Evolutionary conservation across 1,140 invertebrate species (phyloP).

Genomic region (Ceratina japonica): DNA sequence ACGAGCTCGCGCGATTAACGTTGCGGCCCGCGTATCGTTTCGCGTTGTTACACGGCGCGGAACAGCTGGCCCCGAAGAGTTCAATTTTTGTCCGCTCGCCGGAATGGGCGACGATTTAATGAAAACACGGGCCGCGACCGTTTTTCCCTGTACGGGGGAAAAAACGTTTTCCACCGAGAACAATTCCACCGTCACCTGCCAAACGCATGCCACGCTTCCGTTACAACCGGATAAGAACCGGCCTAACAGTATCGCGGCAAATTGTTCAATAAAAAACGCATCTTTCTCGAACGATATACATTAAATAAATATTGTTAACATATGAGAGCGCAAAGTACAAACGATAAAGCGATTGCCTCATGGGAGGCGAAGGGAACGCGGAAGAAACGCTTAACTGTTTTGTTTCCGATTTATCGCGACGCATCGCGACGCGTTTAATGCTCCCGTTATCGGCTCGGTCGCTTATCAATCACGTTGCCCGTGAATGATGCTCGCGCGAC

Average conservation of each 20-base stretch:
- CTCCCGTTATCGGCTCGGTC: slow-evolving; percentile 6
- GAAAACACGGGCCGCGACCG: slow-evolving; percentile 37
- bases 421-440: slow-evolving; percentile 9
- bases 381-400: neutral
- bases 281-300: neutral
- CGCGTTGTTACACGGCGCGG: slow-evolving; percentile 53
- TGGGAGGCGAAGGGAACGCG: neutral
- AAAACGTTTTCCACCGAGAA: slow-evolving; percentile 28
- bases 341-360: neutral
- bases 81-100: slow-evolving; percentile 56
- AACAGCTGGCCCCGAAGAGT: slow-evolving; percentile 57
- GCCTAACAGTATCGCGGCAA: slow-evolving; percentile 5
- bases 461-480: slow-evolving; percentile 31
- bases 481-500: slow-evolving; percentile 33
- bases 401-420: slow-evolving; percentile 30
- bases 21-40: slow-evolving; percentile 35
- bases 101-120: slow-evolving; percentile 52
- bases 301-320: too few species aligned
- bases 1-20: slow-evolving; percentile 32
- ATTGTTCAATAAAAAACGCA: neutral
- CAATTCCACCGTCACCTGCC: slow-evolving; percentile 55
- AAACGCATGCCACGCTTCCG: slow-evolving; percentile 35
- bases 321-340: too few species aligned
- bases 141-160: slow-evolving; percentile 32
- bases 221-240: slow-evolving; percentile 26